phyloP scores from a whole-genome alignment of 2,797 vertebrate genomes.

The Diglossa cyanea region DNA sequence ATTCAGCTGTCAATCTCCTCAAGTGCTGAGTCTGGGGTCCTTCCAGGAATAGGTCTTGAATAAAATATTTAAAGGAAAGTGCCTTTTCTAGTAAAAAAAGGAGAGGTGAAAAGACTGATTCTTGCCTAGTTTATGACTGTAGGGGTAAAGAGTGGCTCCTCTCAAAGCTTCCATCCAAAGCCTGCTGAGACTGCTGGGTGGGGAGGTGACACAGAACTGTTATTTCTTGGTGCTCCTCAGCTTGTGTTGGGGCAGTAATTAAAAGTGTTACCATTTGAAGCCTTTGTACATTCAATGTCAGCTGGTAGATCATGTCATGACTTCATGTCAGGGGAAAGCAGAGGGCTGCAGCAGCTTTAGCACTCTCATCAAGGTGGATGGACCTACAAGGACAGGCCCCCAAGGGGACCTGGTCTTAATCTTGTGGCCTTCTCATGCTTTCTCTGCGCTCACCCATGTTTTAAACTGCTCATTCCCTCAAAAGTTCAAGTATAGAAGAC shows the following conservation, averaged over 20 bases:
- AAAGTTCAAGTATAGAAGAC: neutral
- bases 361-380: neutral
- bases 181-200: neutral
- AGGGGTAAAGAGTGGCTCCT: neutral
- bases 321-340: neutral
- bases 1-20: neutral
- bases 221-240: neutral
- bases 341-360: neutral
- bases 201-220: neutral
- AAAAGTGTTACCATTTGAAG: neutral
- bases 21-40: neutral
- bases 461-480: neutral
- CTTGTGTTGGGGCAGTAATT: neutral
- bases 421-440: neutral
- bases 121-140: neutral
- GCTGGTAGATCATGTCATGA: neutral
- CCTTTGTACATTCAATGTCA: neutral
- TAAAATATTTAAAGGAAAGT: neutral
- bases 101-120: neutral
- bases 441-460: neutral
- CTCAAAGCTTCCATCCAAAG: neutral
- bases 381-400: neutral
- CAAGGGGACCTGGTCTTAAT: neutral
- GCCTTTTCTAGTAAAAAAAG: neutral
- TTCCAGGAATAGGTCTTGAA: neutral